Evolutionary conservation across 1,140 invertebrate genomes (phyloP), one percentile per base, ranked within the genome.

Genomic region (Olivierus martensii): DNA sequence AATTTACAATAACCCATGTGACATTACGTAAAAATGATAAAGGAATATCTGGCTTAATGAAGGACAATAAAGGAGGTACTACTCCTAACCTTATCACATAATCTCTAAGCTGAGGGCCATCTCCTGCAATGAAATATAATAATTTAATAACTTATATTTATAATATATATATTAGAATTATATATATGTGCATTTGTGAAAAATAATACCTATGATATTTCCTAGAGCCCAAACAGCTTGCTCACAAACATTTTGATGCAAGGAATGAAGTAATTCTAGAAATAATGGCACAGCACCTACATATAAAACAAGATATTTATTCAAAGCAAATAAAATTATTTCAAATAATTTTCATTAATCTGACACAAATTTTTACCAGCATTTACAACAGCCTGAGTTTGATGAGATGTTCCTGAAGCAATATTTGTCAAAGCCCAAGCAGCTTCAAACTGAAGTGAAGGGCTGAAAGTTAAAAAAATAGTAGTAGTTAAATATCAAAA

Each of bases 371-470:
- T n/a, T n/a, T 35, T 49, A 57, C 59, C 53, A 14, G 53, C 69
- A 62, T 84, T 78, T 6, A 94, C 81, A 36, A 96, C 87, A 44
- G 80, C 81, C 57, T 82, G 77, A 3, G 92, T 96, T 70, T 97
- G 90, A 17, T 83, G 77, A 11, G 88, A 83, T 6, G 84, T 91
- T 12, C 93, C 93, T 1, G 90, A 96, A 11, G 95, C 94, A 58
- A 99, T 92, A 65, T 99, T 99, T 35, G 95, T 99, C 18, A 99
- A 69, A 1, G 91, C 92, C 95, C 95, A 99, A 2, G 93, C 85
- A 22, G 93, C 84, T 73, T 99, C 95, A 73, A 98, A 98, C 69
- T 98, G 93, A 10, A 98, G 69, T 46, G 80, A 75, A n/a, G 84
- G 72, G 61, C 88, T 91, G 48, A 62, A 44, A 53, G 43, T 56